Conservation (phyloP, 2,888 invertebrate species). For the Melieria picta region DNA sequence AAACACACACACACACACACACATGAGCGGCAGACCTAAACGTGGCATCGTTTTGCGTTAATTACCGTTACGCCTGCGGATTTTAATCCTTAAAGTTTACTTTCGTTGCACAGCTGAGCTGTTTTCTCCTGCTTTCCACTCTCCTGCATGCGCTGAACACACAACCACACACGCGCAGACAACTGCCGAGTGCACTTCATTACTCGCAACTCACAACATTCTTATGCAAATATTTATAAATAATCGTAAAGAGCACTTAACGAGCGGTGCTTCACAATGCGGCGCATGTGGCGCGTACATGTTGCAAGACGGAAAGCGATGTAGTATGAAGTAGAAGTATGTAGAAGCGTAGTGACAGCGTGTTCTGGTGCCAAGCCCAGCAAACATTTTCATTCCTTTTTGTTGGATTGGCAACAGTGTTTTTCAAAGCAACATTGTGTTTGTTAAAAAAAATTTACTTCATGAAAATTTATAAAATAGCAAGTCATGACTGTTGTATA, state of each 20-base stretch:
- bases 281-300: background rate
- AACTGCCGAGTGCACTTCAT: conserved; percentile 34
- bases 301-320: no score
- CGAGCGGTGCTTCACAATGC: conserved; percentile 12
- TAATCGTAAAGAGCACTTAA: conserved; percentile 54
- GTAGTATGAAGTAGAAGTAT: no score
- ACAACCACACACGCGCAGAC: no score
- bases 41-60: background rate
- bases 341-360: no score
- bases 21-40: background rate
- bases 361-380: no score
- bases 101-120: background rate
- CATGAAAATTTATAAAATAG: no score
- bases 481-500: no score
- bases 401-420: no score
- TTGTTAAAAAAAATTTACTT: no score
- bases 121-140: conserved; percentile 2
- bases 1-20: background rate
- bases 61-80: background rate
- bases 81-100: background rate
- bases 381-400: no score
- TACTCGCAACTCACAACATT: background rate
- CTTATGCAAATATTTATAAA: conserved; percentile 55
- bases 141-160: conserved; percentile 3
- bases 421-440: no score